A percentile compares a stretch with the other conserved stretches of the same genome.
These are phyloP conservation scores for Columbina picui DNA, from an alignment of 2,113 vertebrate species.

Conservation along the genomic window DNA sequence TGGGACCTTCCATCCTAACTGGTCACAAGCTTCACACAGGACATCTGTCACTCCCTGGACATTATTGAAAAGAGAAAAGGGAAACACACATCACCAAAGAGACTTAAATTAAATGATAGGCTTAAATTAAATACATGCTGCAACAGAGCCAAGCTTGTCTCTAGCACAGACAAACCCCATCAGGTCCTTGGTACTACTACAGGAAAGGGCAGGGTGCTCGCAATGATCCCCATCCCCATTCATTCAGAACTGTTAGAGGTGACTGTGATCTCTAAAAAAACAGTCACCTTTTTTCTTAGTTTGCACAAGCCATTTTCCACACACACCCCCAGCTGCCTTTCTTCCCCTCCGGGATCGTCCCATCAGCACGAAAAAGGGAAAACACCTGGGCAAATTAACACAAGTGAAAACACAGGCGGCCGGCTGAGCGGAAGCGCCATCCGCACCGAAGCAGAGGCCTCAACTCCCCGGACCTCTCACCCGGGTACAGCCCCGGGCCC, in stretches of 20 bases:
- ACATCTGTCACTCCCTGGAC: slow-evolving; percentile 95
- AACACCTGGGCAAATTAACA: rapidly evolving
- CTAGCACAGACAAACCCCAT: background rate
- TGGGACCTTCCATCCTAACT: slow-evolving; percentile 93
- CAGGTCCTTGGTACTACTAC: background rate
- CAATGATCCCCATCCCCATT: background rate
- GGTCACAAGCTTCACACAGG: slow-evolving; percentile 94
- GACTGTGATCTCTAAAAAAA: background rate
- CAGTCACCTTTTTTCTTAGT: rapidly evolving
- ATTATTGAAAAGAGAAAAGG: background rate
- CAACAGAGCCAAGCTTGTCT: background rate
- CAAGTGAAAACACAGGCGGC: rapidly evolving
- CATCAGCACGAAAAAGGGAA: rapidly evolving
- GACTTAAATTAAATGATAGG: background rate
- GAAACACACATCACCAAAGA: background rate
- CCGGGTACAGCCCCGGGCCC: background rate
- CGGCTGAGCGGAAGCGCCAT: rapidly evolving
- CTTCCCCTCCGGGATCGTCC: background rate
- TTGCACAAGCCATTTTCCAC: background rate
- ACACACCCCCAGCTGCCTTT: background rate
- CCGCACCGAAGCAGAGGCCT: background rate
- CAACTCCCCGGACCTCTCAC: rapidly evolving
- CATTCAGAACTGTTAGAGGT: background rate
- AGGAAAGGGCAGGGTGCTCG: background rate
- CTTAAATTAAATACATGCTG: background rate